Base-by-base conservation (phyloP, 1,140 invertebrate genomes). In the Trichoplusia ni region DNA sequence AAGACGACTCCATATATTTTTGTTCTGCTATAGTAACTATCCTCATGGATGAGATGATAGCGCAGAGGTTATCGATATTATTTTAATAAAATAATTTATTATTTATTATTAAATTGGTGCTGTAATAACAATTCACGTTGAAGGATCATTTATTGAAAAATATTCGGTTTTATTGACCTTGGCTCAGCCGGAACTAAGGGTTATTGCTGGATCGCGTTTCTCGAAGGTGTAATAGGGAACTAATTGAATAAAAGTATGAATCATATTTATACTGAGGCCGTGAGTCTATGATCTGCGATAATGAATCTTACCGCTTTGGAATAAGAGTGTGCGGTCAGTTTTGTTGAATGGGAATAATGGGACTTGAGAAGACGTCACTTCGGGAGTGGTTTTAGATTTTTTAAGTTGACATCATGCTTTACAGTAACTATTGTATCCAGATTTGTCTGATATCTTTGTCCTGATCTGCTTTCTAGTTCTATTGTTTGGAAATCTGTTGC, bases 21-120 rank as follows among this genome's bases (percentile, higher is more conserved):
- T 49, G 25, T 19, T 49, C 46, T 33, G 46, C 31, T 49, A 19
- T 49, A 31, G 46, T 49, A 9, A 18, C 44, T 27, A 13, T 19
- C 13, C 27, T 49, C 46, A 38, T 38, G 19, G 4, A 13, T 54
- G 11, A 54, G 19, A 38, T 38, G 31, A 8, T 3, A 18, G 11
- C 13, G 37, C 51, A 38, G n/a, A 37, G 18, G 33, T 25, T 54
- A 54, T 54, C 51, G 14, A 4, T 4, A 3, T 4, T 9, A 38
- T 49, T 23, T 46, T 46, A 46, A 25, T 46, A 11, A 46, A 14
- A 46, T 21, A 21, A 21, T 11, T 9, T 23, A 44, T 46, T 11
- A 46, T 46, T 25, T 46, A 18, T 11, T 25, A 7, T 46, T 11
- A 3, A 46, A n/a, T n/a, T n/a, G n/a, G n/a, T n/a, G n/a, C n/a